Conservation (phyloP, 2,888 invertebrate genomes). For the Digitonthophagus gazella region DNA sequence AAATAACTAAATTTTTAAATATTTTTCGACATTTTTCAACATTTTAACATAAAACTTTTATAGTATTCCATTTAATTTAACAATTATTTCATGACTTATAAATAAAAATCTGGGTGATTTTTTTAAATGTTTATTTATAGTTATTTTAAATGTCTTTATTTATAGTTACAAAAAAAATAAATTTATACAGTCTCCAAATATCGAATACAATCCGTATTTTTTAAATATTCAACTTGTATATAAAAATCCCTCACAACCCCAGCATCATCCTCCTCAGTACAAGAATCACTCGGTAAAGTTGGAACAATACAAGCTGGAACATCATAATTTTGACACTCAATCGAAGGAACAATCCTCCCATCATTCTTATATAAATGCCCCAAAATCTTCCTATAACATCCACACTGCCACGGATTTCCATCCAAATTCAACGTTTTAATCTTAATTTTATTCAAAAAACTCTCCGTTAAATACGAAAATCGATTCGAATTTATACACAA, state of each 20-base stretch:
- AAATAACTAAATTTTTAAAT: no score
- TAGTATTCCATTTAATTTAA: no score
- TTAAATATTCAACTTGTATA: not conserved
- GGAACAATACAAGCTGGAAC: not conserved
- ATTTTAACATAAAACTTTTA: no score
- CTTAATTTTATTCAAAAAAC: not conserved
- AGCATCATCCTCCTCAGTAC: not conserved
- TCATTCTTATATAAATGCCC: not conserved
- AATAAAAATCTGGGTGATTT: no score
- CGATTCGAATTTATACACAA: conserved; percentile 19
- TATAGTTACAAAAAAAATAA: no score
- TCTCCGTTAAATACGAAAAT: conserved; percentile 7
- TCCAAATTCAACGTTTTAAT: conserved; percentile 8
- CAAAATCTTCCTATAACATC: conserved; percentile 1
- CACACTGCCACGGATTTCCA: no score
- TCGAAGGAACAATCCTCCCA: not conserved
- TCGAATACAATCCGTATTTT: not conserved
- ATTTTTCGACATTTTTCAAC: no score
- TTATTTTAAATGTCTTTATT: no score
- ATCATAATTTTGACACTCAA: not conserved
- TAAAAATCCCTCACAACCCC: not conserved
- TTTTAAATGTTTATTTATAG: no score
- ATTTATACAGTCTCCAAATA: not conserved
- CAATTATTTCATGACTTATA: no score
- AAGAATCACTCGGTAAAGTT: not conserved